A percentile compares a stretch with the other conserved stretches of the same genome.
These are phyloP conservation scores for Agriopis marginaria DNA, from an alignment of 2,888 invertebrate genomes.

Conservation along the genomic window DNA sequence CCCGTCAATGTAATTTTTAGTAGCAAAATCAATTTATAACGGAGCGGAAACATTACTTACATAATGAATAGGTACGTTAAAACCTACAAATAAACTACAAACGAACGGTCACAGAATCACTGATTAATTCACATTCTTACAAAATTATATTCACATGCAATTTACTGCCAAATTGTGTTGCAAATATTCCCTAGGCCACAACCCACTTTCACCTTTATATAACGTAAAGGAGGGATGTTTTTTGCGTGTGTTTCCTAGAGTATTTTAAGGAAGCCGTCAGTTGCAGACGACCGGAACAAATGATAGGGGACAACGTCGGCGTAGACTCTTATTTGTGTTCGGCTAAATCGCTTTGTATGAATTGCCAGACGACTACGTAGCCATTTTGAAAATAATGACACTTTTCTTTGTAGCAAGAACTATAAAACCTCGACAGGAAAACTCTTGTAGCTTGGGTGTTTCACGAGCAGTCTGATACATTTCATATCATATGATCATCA, in stretches of 20 bases:
- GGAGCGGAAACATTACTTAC: neutral
- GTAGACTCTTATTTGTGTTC: slow-evolving; percentile 53
- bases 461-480: no score
- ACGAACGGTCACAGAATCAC: slow-evolving; percentile 10
- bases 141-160: slow-evolving; percentile 37
- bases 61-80: neutral
- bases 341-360: slow-evolving; percentile 47
- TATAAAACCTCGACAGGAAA: neutral
- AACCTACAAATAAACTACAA: slow-evolving; percentile 2
- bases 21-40: no score
- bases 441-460: neutral
- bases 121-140: slow-evolving; percentile 31
- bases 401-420: neutral
- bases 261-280: slow-evolving; percentile 45
- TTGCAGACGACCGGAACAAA: slow-evolving; percentile 49
- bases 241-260: slow-evolving; percentile 3
- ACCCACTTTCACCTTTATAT: slow-evolving; percentile 3
- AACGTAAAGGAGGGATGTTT: neutral
- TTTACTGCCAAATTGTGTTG: slow-evolving; percentile 36
- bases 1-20: no score
- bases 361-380: slow-evolving; percentile 31
- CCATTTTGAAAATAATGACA: slow-evolving; percentile 30
- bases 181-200: slow-evolving; percentile 16
- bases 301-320: slow-evolving; percentile 51
- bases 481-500: no score